Base-by-base conservation (phyloP, 2,888 invertebrate species). In the Drosophila mimica region DNA sequence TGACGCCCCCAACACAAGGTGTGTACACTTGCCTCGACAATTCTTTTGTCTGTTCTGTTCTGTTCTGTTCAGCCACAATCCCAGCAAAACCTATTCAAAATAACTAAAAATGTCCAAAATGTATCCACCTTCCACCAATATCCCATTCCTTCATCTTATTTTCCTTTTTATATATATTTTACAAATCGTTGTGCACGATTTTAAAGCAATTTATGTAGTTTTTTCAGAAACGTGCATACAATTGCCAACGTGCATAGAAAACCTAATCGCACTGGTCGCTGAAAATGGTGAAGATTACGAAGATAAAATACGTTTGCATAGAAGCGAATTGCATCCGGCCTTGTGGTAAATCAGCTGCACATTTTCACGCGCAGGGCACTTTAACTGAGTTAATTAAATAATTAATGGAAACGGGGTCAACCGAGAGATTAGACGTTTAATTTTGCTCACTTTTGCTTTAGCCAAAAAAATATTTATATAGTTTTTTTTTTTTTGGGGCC, bases 221-320 rank as follows among this genome's bases (percentile, higher is more conserved):
- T 92, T 93, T 93, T 93, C 93, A 93, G 93, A 92, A 92, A 91
- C 90, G 71, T 90, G 90, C 85, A 89, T 93, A 91, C 91, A 91
- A 89, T 92, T 93, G 91, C 93, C 93, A 92, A 92, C 93, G 91
- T 92, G 94, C 94, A 90, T 93, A 92, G 93, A 93, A 84, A 94
- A 94, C 90, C 94, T 95, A 92, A 93, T 93, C 92, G 95, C 95
- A 92, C 92, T 93, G 92, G 95, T 95, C 91, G 95, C 95, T 92
- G 93, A 94, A 93, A 94, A 94, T 93, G 95, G 95, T 91, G 95
- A 95, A 94, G 94, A 94, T 93, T 95, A 95, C 94, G 95, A 95
- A 94, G 94, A 94, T 94, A 94, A 94, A 93, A 94, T 95, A 94
- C 92, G 92, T 86, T 90, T 92, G 91, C 92, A 91, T 90, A 93